These are phyloP conservation scores for Iselma pallidipennis DNA, from an alignment of 2,888 invertebrate genomes.

Conservation along the genomic window DNA sequence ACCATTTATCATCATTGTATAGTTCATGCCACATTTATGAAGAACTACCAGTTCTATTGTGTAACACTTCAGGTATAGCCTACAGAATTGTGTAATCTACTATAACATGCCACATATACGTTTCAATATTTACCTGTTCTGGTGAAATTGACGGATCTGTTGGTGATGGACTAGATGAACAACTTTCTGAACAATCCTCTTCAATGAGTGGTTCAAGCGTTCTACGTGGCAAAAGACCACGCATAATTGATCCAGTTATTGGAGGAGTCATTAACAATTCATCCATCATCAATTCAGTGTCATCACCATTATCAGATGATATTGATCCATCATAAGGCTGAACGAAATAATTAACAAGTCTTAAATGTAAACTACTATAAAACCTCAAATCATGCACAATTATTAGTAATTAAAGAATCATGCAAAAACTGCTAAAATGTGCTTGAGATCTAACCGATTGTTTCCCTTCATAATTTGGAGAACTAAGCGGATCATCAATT, in stretches of 20 bases:
- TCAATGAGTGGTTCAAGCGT: conserved; percentile 81
- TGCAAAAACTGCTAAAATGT: not conserved
- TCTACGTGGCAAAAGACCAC: conserved; percentile 73
- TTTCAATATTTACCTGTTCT: conserved; percentile 54
- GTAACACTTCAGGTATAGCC: not conserved
- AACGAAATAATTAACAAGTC: conserved; percentile 5
- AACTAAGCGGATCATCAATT: conserved; percentile 67
- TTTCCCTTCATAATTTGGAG: conserved; percentile 70
- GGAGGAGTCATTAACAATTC: conserved; percentile 78
- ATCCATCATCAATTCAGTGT: conserved; percentile 81
- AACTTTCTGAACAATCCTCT: conserved; percentile 77
- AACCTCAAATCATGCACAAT: conserved; percentile 1
- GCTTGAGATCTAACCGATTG: conserved; percentile 46
- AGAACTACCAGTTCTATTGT: not conserved
- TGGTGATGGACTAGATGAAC: conserved; percentile 53
- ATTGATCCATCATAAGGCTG: conserved; percentile 51
- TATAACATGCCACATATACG: not conserved
- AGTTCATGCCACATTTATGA: not conserved
- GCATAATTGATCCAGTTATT: conserved; percentile 71
- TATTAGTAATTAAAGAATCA: conserved; percentile 4
- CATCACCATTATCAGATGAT: conserved; percentile 73
- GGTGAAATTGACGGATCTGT: conserved; percentile 51
- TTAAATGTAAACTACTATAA: conserved; percentile 3
- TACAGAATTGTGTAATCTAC: not conserved
- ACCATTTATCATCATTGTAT: not conserved